These are phyloP conservation scores for Penaeus vannamei DNA, from an alignment of 1,140 invertebrate species.

Conservation along the genomic window DNA sequence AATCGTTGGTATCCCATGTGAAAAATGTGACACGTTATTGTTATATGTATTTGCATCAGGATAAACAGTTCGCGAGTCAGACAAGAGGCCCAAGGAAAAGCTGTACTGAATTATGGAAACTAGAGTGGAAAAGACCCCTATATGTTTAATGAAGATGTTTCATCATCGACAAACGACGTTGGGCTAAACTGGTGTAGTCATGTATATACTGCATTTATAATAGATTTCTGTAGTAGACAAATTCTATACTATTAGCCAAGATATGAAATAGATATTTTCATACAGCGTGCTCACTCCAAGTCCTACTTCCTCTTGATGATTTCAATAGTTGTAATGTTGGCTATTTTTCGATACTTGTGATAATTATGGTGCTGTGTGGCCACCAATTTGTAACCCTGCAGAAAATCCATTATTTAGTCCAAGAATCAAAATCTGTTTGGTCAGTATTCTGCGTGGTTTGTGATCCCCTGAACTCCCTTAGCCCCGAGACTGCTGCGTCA, in stretches of 20 bases:
- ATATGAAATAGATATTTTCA: slow-evolving; percentile 59
- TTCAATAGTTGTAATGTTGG: slow-evolving; percentile 52
- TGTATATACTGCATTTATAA: slow-evolving; percentile 43
- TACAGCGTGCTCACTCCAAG: slow-evolving; percentile 54
- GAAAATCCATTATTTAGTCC: slow-evolving; percentile 35
- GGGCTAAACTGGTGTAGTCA: slow-evolving; percentile 46
- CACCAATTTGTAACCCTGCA: slow-evolving; percentile 33
- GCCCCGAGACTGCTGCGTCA: background rate
- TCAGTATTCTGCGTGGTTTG: slow-evolving; percentile 40
- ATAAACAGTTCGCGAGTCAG: background rate
- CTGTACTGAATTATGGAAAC: background rate
- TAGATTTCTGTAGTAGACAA: slow-evolving; percentile 46
- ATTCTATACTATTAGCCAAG: slow-evolving; percentile 55
- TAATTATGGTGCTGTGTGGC: slow-evolving; percentile 58
- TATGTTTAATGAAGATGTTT: background rate
- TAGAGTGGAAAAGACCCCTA: background rate
- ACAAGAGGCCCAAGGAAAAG: background rate
- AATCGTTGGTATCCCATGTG: no score
- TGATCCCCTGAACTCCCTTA: background rate
- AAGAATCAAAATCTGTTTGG: slow-evolving; percentile 45
- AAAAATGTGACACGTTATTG: no score
- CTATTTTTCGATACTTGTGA: slow-evolving; percentile 63
- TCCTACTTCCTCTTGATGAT: slow-evolving; percentile 40
- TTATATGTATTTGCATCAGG: slow-evolving; percentile 12
- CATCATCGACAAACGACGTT: background rate